Evolutionary conservation across 2,797 vertebrate genomes (phyloP).

Genomic region (Cottoperca gobio): DNA sequence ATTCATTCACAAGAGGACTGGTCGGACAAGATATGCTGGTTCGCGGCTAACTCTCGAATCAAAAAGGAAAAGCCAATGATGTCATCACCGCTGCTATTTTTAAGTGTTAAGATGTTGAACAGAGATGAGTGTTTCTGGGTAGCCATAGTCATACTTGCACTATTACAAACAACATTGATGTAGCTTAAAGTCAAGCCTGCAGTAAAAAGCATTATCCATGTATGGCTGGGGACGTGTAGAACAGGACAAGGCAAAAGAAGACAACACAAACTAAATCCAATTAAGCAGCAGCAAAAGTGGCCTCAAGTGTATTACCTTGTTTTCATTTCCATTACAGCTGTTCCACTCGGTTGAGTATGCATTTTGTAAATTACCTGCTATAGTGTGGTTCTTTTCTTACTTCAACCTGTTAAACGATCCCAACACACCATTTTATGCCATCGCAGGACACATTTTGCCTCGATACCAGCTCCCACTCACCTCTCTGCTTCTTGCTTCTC

Average conservation of each 20-base stretch:
- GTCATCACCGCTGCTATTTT: neutral
- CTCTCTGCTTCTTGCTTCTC: conserved; percentile 70
- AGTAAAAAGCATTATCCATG: conserved; percentile 16
- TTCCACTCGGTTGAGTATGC: conserved; percentile 20
- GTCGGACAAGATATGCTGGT: neutral
- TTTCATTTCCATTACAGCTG: conserved; percentile 54
- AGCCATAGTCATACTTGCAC: neutral
- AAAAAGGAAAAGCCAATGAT: neutral
- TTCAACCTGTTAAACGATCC: conserved; percentile 7
- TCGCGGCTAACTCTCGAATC: neutral
- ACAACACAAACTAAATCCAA: conserved; percentile 35
- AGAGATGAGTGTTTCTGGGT: neutral
- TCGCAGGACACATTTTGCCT: neutral
- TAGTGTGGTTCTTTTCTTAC: neutral
- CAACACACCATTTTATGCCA: neutral
- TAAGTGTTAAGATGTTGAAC: neutral
- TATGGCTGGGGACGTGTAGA: neutral
- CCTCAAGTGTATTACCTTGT: conserved; percentile 35
- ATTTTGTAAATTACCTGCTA: conserved; percentile 18
- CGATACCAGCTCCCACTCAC: conserved; percentile 69
- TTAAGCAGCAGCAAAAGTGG: conserved; percentile 28
- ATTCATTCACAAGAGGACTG: neutral
- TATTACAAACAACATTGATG: neutral
- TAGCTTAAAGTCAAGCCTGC: conserved; percentile 14
- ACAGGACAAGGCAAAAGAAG: neutral